phyloP scores from a whole-genome alignment of 2,888 invertebrate species.

The Micoletzkya japonica region DNA sequence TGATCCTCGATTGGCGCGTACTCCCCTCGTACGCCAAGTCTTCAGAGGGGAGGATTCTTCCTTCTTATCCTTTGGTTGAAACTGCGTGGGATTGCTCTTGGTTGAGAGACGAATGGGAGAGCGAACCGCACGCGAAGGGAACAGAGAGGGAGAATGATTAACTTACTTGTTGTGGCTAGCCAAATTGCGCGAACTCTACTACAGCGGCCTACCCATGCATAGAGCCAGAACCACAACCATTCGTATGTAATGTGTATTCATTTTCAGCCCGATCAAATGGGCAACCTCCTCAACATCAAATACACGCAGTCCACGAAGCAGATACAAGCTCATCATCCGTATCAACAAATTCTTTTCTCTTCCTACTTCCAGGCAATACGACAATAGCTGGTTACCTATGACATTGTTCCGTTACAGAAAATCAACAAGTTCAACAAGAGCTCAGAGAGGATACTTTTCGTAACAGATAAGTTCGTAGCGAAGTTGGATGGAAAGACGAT shows the following conservation, averaged over 20 bases:
- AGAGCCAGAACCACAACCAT: not conserved
- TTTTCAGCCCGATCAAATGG: slow-evolving; percentile 24
- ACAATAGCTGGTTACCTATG: not conserved
- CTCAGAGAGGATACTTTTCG: slow-evolving; percentile 65
- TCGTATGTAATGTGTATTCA: not conserved
- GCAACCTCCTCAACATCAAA: slow-evolving; percentile 23
- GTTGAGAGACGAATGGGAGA: too few relatives aligned
- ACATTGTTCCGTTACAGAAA: slow-evolving; percentile 52
- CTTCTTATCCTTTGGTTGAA: too few relatives aligned
- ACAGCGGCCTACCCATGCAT: not conserved
- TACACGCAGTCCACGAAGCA: slow-evolving; percentile 30
- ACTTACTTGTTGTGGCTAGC: too few relatives aligned
- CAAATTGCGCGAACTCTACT: not conserved
- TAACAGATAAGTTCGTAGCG: slow-evolving; percentile 67
- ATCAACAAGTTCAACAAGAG: slow-evolving; percentile 67
- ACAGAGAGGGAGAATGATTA: too few relatives aligned
- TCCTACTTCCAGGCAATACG: slow-evolving; percentile 32
- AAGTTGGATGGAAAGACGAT: slow-evolving; percentile 67
- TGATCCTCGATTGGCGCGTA: too few relatives aligned
- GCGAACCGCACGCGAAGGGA: too few relatives aligned
- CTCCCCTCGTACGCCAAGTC: too few relatives aligned
- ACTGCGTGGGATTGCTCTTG: too few relatives aligned
- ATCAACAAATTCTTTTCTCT: slow-evolving; percentile 36
- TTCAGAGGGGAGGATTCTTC: too few relatives aligned
- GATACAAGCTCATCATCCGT: slow-evolving; percentile 33